Conservation (phyloP, 2,797 vertebrate species). For the Crocodylus rhombifer region DNA sequence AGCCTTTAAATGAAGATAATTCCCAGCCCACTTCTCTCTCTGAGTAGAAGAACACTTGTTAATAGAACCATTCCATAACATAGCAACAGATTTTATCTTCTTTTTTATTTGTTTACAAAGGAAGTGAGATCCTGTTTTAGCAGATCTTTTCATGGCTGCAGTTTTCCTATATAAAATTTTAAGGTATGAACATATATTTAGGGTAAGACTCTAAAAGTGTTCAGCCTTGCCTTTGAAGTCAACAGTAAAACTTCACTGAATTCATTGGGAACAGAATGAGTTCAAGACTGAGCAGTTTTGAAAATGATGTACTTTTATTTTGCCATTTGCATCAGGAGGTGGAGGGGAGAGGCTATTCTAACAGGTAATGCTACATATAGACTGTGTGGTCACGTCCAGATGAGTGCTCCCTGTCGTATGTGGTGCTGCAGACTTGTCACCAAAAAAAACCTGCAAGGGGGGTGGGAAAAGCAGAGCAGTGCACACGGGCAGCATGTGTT, state of each 20-base stretch:
- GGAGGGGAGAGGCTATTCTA: neutral
- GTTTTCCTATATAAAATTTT: neutral
- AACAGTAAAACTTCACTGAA: neutral
- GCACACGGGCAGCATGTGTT: too few species aligned
- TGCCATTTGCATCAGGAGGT: neutral
- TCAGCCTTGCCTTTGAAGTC: neutral
- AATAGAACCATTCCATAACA: neutral
- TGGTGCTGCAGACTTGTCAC: too few species aligned
- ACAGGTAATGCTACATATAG: neutral
- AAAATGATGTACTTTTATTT: neutral
- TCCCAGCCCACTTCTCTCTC: neutral
- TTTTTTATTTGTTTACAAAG: neutral
- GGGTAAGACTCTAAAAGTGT: neutral
- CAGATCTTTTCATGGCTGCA: neutral
- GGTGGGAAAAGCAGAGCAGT: too few species aligned
- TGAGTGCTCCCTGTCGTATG: too few species aligned
- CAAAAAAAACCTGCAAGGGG: too few species aligned
- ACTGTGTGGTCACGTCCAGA: neutral
- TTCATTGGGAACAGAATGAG: neutral
- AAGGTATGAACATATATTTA: neutral
- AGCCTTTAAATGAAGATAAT: neutral
- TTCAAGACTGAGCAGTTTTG: neutral
- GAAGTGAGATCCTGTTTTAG: neutral
- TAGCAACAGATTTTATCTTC: neutral
- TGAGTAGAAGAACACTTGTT: constrained; percentile 9